Evolutionary conservation across 53 echinoderm and acorn worm species (phyloP).

Genomic region (Echinometra lucunter): DNA sequence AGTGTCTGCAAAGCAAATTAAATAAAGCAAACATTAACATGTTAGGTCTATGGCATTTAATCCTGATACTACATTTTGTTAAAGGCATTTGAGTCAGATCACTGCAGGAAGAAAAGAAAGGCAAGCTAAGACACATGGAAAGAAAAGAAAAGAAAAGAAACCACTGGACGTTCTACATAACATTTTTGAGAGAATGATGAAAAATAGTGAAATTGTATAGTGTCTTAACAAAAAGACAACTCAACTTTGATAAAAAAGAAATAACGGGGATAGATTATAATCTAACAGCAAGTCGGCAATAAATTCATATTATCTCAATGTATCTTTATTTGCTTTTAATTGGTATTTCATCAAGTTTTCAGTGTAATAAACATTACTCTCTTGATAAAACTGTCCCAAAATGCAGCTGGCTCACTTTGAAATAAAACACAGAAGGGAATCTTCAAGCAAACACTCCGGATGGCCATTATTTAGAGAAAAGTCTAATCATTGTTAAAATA

Average conservation of each 20-base stretch:
- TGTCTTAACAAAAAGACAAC: not conserved
- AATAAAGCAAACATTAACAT: constrained; percentile 36
- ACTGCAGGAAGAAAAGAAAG: not conserved
- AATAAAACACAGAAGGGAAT: too few species aligned
- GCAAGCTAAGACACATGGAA: not conserved
- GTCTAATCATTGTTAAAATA: too few species aligned
- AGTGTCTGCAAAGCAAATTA: constrained; percentile 58
- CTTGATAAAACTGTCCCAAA: too few species aligned
- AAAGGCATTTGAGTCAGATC: not conserved
- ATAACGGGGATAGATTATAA: not conserved
- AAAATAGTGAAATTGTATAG: not conserved
- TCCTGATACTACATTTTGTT: not conserved
- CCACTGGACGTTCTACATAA: not conserved
- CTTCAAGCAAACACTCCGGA: too few species aligned
- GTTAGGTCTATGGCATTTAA: not conserved
- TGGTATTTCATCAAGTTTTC: too few species aligned
- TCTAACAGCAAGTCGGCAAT: too few species aligned
- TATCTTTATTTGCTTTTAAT: too few species aligned
- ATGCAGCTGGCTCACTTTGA: too few species aligned
- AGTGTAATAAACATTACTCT: too few species aligned
- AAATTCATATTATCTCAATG: too few species aligned
- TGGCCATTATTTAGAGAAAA: too few species aligned
- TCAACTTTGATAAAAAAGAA: not conserved
- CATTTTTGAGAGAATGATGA: not conserved
- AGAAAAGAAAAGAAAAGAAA: not conserved